Conservation (phyloP, 2,888 invertebrate genomes). For the Andrena minutula region DNA sequence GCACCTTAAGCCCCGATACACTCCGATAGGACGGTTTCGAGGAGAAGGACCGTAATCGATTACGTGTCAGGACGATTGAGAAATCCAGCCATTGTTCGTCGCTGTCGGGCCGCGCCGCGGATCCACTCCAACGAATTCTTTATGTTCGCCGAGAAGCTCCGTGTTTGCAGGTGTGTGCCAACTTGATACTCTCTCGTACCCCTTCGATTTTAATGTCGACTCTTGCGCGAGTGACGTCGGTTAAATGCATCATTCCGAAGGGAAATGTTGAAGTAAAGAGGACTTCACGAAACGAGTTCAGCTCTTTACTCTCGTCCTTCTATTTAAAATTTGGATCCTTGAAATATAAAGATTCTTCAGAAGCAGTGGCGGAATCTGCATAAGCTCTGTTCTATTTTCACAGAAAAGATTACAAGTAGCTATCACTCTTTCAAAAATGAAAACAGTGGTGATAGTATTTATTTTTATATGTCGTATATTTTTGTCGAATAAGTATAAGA, state of each 20-base stretch:
- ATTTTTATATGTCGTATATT: too few relatives aligned
- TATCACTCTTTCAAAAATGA: too few relatives aligned
- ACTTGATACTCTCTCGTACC: neutral
- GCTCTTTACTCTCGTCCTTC: neutral
- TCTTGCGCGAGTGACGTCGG: constrained; percentile 2
- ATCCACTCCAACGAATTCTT: constrained; percentile 56
- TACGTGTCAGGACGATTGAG: constrained; percentile 66
- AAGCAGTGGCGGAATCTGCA: too few relatives aligned
- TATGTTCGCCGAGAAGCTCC: constrained; percentile 14
- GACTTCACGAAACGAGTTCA: constrained; percentile 1
- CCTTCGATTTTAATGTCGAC: constrained; percentile 7
- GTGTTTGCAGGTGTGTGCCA: constrained; percentile 10
- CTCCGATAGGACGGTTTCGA: constrained; percentile 38
- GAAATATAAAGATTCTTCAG: neutral
- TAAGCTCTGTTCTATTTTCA: too few relatives aligned
- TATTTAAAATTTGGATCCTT: neutral
- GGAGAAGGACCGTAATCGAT: constrained; percentile 63
- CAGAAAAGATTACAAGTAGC: too few relatives aligned
- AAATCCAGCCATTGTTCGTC: constrained; percentile 67
- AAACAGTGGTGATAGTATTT: too few relatives aligned
- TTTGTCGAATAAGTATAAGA: too few relatives aligned
- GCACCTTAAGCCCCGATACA: constrained; percentile 52
- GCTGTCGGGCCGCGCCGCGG: constrained; percentile 49
- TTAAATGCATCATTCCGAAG: constrained; percentile 12
- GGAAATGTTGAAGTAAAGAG: neutral